Evolutionary conservation across 2,113 vertebrate genomes (phyloP).

Genomic region (Zosterops pallidus): DNA sequence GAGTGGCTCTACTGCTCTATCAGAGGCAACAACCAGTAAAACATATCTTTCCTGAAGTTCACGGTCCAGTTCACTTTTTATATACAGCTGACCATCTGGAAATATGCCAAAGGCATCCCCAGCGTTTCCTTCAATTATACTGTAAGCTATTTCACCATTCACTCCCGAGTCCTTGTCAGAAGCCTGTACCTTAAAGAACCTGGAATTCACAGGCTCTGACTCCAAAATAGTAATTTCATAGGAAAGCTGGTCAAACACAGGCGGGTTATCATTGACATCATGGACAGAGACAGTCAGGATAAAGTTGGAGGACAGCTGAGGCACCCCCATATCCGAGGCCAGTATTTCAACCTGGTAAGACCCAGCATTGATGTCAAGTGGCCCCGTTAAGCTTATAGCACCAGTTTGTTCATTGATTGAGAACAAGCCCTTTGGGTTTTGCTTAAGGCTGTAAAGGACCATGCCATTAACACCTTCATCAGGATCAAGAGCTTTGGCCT

Average conservation of each 20-base stretch:
- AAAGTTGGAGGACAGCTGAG: conserved; percentile 84
- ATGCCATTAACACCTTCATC: conserved; percentile 91
- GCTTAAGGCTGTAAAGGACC: conserved; percentile 89
- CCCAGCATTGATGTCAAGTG: conserved; percentile 85
- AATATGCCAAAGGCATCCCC: conserved; percentile 94
- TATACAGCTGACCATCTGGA: conserved; percentile 95
- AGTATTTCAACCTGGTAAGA: conserved; percentile 91
- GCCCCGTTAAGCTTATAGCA: conserved; percentile 83
- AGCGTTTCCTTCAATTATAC: conserved; percentile 87
- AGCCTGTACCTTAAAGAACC: conserved; percentile 94
- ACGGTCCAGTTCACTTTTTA: conserved; percentile 93
- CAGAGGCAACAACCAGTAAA: conserved; percentile 86
- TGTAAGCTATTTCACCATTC: conserved; percentile 93
- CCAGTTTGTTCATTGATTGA: conserved; percentile 86
- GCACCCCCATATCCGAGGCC: conserved; percentile 90
- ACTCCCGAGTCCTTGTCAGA: conserved; percentile 91
- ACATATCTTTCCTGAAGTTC: conserved; percentile 90
- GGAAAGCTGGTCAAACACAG: conserved; percentile 94
- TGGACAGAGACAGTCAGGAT: conserved; percentile 91
- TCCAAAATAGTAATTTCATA: conserved; percentile 93
- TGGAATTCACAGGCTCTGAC: conserved; percentile 92
- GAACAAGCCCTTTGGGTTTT: conserved; percentile 90
- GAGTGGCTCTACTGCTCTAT: conserved; percentile 90
- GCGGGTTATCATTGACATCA: conserved; percentile 94
- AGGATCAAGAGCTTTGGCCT: conserved; percentile 89